Evolutionary conservation across 2,888 invertebrate species (phyloP).

Genomic region (Eupithecia centaureata): DNA sequence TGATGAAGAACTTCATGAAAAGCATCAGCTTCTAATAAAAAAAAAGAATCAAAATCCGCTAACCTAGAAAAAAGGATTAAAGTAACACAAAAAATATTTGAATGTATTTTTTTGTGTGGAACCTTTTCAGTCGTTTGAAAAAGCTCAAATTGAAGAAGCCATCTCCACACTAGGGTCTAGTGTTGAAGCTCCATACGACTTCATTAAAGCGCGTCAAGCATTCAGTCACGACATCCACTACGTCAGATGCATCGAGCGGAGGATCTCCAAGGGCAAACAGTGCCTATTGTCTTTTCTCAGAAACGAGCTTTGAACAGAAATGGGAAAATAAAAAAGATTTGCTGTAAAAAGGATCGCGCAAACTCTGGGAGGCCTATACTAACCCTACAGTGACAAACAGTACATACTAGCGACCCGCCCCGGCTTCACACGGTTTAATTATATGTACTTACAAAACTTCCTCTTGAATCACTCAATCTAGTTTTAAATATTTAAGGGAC

Average conservation of each 20-base stretch:
- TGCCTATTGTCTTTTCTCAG: conserved; percentile 10
- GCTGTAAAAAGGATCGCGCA: not conserved
- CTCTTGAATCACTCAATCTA: too few species aligned
- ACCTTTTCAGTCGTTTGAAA: too few species aligned
- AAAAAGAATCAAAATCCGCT: too few species aligned
- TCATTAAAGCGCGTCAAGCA: conserved; percentile 25
- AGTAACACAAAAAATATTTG: not conserved
- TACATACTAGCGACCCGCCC: too few species aligned
- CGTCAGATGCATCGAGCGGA: conserved; percentile 10
- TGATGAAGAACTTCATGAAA: too few species aligned
- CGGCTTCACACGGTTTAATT: too few species aligned
- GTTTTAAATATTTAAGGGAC: too few species aligned
- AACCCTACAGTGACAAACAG: too few species aligned
- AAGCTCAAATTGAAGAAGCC: not conserved
- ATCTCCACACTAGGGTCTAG: not conserved
- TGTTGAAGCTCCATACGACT: conserved; percentile 15
- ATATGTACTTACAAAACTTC: not conserved
- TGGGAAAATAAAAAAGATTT: not conserved
- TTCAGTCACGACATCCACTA: conserved; percentile 16
- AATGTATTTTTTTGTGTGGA: not conserved
- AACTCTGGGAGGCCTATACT: not conserved
- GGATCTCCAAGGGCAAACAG: conserved; percentile 1
- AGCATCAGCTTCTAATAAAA: too few species aligned
- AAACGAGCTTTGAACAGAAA: not conserved
- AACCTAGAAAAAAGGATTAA: too few species aligned